Evolutionary conservation across 2,113 vertebrate genomes (phyloP).

Genomic region (Turnix velox): DNA sequence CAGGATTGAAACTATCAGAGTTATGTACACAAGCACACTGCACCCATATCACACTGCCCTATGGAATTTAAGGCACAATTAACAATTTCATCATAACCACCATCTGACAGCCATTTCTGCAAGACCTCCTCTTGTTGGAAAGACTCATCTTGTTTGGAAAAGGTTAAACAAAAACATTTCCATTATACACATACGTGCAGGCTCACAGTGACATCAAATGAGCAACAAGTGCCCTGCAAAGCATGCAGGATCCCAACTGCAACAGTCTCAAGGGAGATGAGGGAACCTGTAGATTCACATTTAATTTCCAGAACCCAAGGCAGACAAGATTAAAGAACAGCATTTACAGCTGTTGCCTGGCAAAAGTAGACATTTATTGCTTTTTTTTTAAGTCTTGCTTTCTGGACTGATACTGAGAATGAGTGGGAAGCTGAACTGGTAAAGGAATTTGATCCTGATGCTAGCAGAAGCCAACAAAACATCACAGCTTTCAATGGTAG

Average conservation of each 20-base stretch:
- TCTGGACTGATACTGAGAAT: neutral
- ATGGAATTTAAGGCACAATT: neutral
- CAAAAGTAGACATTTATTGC: neutral
- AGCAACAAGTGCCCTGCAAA: neutral
- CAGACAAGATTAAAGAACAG: neutral
- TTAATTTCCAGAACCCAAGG: neutral
- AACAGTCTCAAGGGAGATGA: neutral
- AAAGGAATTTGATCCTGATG: neutral
- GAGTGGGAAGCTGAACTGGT: neutral
- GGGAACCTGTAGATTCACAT: neutral
- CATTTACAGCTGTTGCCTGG: neutral
- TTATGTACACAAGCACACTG: accelerated
- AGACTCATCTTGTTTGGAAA: neutral
- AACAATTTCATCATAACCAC: neutral
- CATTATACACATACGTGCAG: neutral
- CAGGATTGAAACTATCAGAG: neutral
- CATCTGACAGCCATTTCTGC: neutral
- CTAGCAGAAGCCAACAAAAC: neutral
- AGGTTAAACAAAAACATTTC: neutral
- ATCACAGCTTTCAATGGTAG: neutral
- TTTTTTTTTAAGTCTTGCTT: neutral
- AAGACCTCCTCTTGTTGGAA: neutral
- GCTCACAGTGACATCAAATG: neutral
- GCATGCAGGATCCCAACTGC: accelerated
- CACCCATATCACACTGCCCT: neutral